Percentiles rank a stretch among this genome's conserved stretches.
Evolutionary conservation across 1,140 invertebrate species (phyloP).

Genomic region (Anastrepha obliqua): DNA sequence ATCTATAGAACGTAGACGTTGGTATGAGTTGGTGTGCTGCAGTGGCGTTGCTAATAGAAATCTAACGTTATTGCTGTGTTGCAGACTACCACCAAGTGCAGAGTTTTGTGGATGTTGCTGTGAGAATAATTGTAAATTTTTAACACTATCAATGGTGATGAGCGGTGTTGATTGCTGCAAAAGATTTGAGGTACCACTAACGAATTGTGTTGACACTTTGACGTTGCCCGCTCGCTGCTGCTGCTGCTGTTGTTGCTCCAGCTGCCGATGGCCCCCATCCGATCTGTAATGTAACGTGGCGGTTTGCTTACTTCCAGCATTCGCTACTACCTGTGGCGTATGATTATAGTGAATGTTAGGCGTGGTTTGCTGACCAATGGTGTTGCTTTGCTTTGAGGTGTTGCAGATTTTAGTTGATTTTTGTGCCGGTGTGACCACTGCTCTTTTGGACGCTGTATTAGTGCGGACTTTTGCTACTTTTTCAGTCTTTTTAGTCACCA

Average conservation of each 20-base stretch:
- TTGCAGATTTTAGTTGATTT: background rate
- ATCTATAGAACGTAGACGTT: too few relatives aligned
- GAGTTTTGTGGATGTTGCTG: background rate
- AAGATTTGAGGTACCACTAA: background rate
- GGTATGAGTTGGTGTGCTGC: background rate
- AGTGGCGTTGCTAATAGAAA: background rate
- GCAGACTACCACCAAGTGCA: background rate
- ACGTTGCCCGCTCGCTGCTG: background rate
- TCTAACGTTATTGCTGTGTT: background rate
- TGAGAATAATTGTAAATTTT: background rate
- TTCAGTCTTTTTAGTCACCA: background rate
- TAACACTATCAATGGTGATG: background rate
- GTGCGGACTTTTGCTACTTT: background rate
- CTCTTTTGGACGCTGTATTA: background rate
- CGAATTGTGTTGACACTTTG: background rate
- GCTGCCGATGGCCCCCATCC: background rate
- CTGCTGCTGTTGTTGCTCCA: background rate
- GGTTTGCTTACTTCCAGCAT: background rate
- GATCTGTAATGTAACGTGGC: background rate
- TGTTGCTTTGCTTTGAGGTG: background rate
- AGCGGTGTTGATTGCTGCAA: background rate
- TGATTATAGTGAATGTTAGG: background rate
- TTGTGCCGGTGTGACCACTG: background rate
- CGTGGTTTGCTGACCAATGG: background rate
- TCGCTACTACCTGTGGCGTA: background rate